These are phyloP conservation scores for Hermaeophaga mercurialis DNA, from an alignment of 2,888 invertebrate species.

Conservation along the genomic window DNA sequence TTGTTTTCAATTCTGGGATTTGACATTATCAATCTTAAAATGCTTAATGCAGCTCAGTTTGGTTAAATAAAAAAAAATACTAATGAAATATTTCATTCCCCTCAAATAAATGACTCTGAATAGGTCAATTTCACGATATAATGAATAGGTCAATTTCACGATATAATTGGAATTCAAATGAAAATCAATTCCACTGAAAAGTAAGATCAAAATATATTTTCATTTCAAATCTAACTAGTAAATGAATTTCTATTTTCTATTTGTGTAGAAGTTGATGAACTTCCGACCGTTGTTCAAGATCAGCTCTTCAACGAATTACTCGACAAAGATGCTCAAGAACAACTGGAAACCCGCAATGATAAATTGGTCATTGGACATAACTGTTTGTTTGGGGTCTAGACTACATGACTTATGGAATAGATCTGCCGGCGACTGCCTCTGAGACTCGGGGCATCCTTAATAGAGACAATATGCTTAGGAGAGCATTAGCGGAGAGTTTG, in stretches of 20 bases:
- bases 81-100: no score
- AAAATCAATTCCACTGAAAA: background rate
- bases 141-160: no score
- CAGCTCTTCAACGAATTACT: constrained; percentile 90
- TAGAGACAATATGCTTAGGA: constrained; percentile 83
- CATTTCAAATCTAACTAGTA: no score
- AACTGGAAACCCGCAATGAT: constrained; percentile 87
- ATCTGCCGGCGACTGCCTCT: constrained; percentile 93
- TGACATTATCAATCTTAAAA: no score
- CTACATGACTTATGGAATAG: constrained; percentile 95
- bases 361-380: constrained; percentile 92
- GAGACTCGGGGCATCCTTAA: constrained; percentile 98
- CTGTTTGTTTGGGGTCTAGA: constrained; percentile 75
- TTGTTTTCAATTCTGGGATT: no score
- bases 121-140: no score
- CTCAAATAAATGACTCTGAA: no score
- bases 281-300: constrained; percentile 88
- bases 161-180: no score
- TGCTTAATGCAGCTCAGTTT: no score
- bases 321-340: constrained; percentile 92
- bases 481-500: constrained; percentile 85
- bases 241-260: background rate
- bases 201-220: background rate
- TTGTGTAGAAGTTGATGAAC: constrained; percentile 83
- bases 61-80: no score